phyloP scores from a whole-genome alignment of 2,113 vertebrate species.

The Amia ocellicauda region DNA sequence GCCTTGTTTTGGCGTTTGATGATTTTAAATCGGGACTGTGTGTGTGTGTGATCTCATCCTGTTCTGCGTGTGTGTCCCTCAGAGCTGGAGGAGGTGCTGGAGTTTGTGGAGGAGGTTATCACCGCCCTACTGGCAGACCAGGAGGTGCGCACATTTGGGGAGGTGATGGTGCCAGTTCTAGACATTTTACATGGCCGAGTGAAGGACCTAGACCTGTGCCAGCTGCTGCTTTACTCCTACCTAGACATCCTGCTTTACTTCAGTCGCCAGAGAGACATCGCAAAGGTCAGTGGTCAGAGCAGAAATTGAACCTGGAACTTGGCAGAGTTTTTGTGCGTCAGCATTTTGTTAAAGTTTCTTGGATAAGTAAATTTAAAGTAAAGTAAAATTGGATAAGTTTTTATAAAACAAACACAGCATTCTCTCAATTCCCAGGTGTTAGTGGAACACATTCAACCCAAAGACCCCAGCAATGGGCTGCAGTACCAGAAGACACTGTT shows the following conservation, averaged over 20 bases:
- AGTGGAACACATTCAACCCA: constrained; percentile 87
- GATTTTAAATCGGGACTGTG: background rate
- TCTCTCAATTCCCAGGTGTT: constrained; percentile 71
- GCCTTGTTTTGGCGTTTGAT: background rate
- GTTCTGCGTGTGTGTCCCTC: constrained; percentile 16
- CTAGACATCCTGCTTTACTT: constrained; percentile 93
- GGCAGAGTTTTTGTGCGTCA: no score
- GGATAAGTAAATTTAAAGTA: no score
- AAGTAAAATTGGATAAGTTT: no score
- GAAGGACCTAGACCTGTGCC: constrained; percentile 89
- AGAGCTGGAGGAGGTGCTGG: constrained; percentile 84
- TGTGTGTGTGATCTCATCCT: background rate
- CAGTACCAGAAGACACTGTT: constrained; percentile 92
- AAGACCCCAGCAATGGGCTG: constrained; percentile 86
- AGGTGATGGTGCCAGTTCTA: constrained; percentile 89
- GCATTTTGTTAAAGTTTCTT: no score
- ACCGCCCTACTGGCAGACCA: constrained; percentile 77
- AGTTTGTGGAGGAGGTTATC: constrained; percentile 90
- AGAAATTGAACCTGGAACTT: no score
- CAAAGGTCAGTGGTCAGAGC: constrained; percentile 75
- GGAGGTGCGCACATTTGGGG: constrained; percentile 89
- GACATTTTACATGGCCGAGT: constrained; percentile 81
- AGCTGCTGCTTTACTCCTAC: constrained; percentile 83
- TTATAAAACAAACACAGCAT: no score
- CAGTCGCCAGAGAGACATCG: constrained; percentile 85